A percentile compares a stretch with the other conserved stretches of the same genome.
These are phyloP conservation scores for Myathropa florea DNA, from an alignment of 2,888 invertebrate species.

Conservation along the genomic window DNA sequence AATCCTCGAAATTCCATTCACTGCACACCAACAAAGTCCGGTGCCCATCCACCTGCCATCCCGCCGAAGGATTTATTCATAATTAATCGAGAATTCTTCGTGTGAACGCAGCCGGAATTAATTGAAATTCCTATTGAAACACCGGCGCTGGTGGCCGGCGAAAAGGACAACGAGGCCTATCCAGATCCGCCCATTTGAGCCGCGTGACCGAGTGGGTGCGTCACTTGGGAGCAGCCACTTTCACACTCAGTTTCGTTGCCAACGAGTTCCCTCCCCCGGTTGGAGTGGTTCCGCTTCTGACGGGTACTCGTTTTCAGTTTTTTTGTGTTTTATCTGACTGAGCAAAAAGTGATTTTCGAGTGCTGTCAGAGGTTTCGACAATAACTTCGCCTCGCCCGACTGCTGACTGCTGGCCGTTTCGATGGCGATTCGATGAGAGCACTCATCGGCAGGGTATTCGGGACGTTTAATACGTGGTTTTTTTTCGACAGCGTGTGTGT, in stretches of 20 bases:
- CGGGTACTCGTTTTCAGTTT: background rate
- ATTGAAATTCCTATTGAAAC: slow-evolving; percentile 40
- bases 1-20: background rate
- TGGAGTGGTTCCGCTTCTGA: background rate
- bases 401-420: background rate
- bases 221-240: slow-evolving; percentile 48
- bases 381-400: background rate
- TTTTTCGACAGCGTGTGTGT: background rate
- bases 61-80: slow-evolving; percentile 36
- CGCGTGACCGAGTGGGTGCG: background rate
- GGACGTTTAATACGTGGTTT: background rate
- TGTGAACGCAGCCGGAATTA: slow-evolving; percentile 37
- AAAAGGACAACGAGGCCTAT: slow-evolving; percentile 30
- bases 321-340: slow-evolving; percentile 29
- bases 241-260: slow-evolving; percentile 26
- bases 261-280: background rate
- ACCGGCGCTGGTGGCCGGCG: background rate
- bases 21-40: background rate
- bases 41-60: background rate
- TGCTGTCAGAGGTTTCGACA: slow-evolving; percentile 40
- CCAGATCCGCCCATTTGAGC: slow-evolving; percentile 1
- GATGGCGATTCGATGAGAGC: slow-evolving; percentile 1
- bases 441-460: background rate
- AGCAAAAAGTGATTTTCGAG: slow-evolving; percentile 51
- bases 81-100: slow-evolving; percentile 35